Percentiles rank a stretch among this genome's conserved stretches.
These are phyloP conservation scores for Drosophila falleni DNA, from an alignment of 2,888 invertebrate genomes.

Conservation along the genomic window DNA sequence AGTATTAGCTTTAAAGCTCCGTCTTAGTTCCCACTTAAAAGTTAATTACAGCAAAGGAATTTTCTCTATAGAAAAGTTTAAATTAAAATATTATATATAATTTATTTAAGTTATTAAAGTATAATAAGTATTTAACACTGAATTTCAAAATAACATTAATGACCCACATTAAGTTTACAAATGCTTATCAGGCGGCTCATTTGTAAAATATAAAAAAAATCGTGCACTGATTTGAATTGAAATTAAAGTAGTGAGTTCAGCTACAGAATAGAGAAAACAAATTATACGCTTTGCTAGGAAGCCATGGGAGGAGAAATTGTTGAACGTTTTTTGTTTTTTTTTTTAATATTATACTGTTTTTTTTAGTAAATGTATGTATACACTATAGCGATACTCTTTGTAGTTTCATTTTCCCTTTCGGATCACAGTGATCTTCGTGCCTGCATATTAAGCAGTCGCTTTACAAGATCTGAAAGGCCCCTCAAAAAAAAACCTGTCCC, in stretches of 20 bases:
- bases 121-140: slow-evolving; percentile 38
- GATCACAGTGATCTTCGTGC: slow-evolving; percentile 47
- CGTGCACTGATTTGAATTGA: slow-evolving; percentile 63
- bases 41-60: not conserved
- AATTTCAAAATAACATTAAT: slow-evolving; percentile 54
- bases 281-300: slow-evolving; percentile 27
- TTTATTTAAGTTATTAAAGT: slow-evolving; percentile 19
- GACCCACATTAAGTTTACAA: slow-evolving; percentile 59
- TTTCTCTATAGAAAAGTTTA: not conserved
- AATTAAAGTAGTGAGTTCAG: slow-evolving; percentile 30
- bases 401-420: slow-evolving; percentile 47
- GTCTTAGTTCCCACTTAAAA: too few species aligned
- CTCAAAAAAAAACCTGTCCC: slow-evolving; percentile 61
- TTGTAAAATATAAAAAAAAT: slow-evolving; percentile 33
- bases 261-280: slow-evolving; percentile 31
- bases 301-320: slow-evolving; percentile 39
- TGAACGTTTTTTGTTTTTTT: slow-evolving; percentile 3
- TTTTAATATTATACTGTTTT: not conserved
- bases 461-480: slow-evolving; percentile 23
- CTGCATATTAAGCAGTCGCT: slow-evolving; percentile 58
- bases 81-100: not conserved
- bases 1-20: not conserved
- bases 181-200: slow-evolving; percentile 57
- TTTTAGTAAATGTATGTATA: not conserved
- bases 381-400: slow-evolving; percentile 2